phyloP scores from a whole-genome alignment of 2,888 invertebrate species.

The Dermolepida albohirtum region DNA sequence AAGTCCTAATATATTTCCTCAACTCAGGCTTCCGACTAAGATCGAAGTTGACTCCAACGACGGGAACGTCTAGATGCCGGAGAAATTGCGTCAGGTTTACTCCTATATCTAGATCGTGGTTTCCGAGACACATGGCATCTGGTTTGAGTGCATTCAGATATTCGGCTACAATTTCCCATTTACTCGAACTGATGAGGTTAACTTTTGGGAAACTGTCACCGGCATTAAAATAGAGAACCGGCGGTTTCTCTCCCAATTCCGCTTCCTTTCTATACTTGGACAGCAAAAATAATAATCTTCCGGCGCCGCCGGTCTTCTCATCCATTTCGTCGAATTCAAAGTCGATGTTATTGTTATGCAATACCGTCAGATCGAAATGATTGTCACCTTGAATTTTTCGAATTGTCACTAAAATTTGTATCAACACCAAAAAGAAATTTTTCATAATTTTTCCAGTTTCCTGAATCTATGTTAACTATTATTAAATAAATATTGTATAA shows the following conservation, averaged over 20 bases:
- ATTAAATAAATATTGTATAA: no score
- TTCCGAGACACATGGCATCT: constrained; percentile 75
- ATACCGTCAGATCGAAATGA: constrained; percentile 68
- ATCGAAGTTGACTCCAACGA: constrained; percentile 83
- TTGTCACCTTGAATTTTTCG: neutral
- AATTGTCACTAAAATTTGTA: neutral
- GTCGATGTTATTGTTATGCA: constrained; percentile 18
- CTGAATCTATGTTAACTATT: no score
- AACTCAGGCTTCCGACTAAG: neutral
- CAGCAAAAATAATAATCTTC: neutral
- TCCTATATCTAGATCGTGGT: constrained; percentile 92
- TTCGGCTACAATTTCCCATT: constrained; percentile 9
- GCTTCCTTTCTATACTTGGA: constrained; percentile 1
- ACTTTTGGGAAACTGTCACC: constrained; percentile 2
- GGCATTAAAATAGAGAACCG: constrained; percentile 15
- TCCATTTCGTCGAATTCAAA: constrained; percentile 3
- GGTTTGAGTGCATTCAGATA: constrained; percentile 4
- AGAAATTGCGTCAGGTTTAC: constrained; percentile 84
- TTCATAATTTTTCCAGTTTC: neutral
- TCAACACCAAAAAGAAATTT: neutral
- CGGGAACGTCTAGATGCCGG: constrained; percentile 75
- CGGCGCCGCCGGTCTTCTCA: neutral
- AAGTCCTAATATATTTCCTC: constrained; percentile 18
- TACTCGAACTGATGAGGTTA: neutral
- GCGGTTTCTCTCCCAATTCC: neutral